Evolutionary conservation across 2,888 invertebrate species (phyloP).

Genomic region (Tachina fera): DNA sequence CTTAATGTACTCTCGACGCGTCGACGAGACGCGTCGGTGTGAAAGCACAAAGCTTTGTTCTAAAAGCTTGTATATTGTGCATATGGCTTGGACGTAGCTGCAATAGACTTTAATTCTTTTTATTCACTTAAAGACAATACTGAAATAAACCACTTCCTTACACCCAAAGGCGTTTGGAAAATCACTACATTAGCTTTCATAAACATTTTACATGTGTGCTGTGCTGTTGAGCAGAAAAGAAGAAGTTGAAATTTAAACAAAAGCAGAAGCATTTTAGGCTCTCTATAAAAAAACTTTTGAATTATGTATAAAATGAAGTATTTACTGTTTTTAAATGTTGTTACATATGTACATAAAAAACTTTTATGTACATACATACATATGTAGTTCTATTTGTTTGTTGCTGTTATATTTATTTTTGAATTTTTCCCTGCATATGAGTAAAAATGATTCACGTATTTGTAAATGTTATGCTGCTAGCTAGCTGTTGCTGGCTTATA

Average conservation of each 20-base stretch:
- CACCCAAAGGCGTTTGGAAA: background rate
- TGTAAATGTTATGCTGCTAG: slow-evolving; percentile 32
- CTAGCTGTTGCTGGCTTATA: slow-evolving; percentile 56
- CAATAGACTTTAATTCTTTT: no score
- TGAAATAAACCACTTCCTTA: no score
- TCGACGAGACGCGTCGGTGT: no score
- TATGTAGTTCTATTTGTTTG: slow-evolving; percentile 4
- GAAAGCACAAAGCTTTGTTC: no score
- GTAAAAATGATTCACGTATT: slow-evolving; percentile 12
- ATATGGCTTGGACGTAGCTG: no score
- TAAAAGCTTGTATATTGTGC: no score
- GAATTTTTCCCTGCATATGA: slow-evolving; percentile 21
- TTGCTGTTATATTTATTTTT: slow-evolving; percentile 3
- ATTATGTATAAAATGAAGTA: slow-evolving; percentile 39
- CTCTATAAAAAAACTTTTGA: slow-evolving; percentile 49
- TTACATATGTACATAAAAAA: slow-evolving; percentile 2
- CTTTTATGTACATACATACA: background rate
- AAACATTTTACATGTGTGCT: slow-evolving; percentile 38
- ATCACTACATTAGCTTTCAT: slow-evolving; percentile 30
- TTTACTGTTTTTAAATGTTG: slow-evolving; percentile 53
- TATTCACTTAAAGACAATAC: no score
- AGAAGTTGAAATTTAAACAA: slow-evolving; percentile 35
- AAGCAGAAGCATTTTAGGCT: slow-evolving; percentile 38
- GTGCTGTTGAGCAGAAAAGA: slow-evolving; percentile 47
- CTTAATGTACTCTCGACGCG: no score